phyloP scores from a whole-genome alignment of 92 coral and sea anemone genomes.

The Paragorgia papillata region DNA sequence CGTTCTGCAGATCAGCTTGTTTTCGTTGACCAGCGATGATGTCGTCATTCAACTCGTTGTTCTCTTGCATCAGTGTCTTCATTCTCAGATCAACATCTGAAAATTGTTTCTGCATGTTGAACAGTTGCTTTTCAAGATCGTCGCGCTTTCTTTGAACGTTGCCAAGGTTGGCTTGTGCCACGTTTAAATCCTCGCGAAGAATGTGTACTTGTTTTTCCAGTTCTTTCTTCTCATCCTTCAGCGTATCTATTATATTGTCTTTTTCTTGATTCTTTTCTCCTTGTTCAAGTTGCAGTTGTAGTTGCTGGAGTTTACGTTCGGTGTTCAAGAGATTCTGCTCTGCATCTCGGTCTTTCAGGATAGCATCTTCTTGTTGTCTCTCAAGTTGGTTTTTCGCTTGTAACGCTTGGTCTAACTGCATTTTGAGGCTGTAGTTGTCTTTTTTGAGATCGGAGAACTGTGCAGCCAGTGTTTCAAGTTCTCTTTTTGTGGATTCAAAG shows the following conservation, averaged over 20 bases:
- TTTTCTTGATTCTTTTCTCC: constrained; percentile 77
- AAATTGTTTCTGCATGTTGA: constrained; percentile 73
- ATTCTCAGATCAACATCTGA: constrained; percentile 80
- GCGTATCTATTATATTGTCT: constrained; percentile 74
- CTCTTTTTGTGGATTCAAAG: constrained; percentile 68
- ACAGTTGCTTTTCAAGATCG: constrained; percentile 78
- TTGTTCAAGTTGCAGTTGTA: constrained; percentile 87
- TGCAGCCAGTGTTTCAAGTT: constrained; percentile 59
- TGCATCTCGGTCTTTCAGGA: constrained; percentile 61
- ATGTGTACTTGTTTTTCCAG: constrained; percentile 80
- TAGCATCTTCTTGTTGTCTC: constrained; percentile 70
- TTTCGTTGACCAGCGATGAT: constrained; percentile 78
- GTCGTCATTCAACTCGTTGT: constrained; percentile 91
- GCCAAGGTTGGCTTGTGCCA: constrained; percentile 74
- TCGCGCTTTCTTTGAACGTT: constrained; percentile 80
- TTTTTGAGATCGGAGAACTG: constrained; percentile 60
- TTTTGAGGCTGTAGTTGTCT: constrained; percentile 66
- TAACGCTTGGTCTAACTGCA: constrained; percentile 68
- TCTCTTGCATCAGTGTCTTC: constrained; percentile 77
- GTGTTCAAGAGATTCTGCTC: constrained; percentile 57
- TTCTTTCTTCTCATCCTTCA: constrained; percentile 78
- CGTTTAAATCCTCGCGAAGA: constrained; percentile 83
- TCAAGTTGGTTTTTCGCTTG: constrained; percentile 67
- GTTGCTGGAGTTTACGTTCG: constrained; percentile 66
- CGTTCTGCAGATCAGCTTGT: constrained; percentile 81